Conservation (phyloP, 1,140 invertebrate genomes). For the Oncopeltus fasciatus region DNA sequence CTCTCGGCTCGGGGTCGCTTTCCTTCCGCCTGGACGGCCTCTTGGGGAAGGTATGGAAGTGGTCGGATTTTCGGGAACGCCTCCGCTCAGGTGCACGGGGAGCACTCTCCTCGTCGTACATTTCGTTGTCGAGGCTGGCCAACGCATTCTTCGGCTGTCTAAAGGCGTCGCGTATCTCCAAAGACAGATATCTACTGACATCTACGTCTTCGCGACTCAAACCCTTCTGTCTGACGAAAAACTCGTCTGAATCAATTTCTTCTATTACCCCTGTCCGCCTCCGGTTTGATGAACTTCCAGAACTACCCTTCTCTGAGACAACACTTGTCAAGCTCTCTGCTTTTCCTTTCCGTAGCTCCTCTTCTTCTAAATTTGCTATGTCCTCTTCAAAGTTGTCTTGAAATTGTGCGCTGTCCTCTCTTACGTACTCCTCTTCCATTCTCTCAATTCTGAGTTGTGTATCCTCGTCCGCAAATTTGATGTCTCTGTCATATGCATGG, state of each 20-base stretch:
- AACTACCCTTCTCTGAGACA: conserved; percentile 32
- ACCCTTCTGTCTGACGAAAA: conserved; percentile 61
- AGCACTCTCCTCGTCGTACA: conserved; percentile 26
- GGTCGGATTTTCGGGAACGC: conserved; percentile 26
- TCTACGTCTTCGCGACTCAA: conserved; percentile 68
- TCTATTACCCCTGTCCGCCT: conserved; percentile 49
- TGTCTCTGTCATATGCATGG: conserved; percentile 19
- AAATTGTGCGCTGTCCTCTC: conserved; percentile 19
- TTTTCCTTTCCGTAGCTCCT: conserved; percentile 8
- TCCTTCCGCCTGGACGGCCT: conserved; percentile 10
- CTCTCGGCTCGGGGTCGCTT: background rate
- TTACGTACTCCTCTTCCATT: conserved; percentile 19
- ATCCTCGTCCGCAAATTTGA: conserved; percentile 23
- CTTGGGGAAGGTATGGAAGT: conserved; percentile 16
- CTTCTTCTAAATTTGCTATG: conserved; percentile 16
- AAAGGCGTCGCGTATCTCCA: conserved; percentile 64
- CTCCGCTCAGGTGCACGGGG: conserved; percentile 28
- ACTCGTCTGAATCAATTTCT: conserved; percentile 73
- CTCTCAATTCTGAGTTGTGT: conserved; percentile 16
- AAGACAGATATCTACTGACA: conserved; percentile 54
- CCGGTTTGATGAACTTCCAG: conserved; percentile 35
- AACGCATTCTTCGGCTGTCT: conserved; percentile 45
- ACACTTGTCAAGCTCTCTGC: conserved; percentile 23
- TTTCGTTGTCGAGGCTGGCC: conserved; percentile 36
- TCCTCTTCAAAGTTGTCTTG: conserved; percentile 23